Conservation (phyloP, 2,888 invertebrate genomes). For the Eristalis arbustorum region DNA sequence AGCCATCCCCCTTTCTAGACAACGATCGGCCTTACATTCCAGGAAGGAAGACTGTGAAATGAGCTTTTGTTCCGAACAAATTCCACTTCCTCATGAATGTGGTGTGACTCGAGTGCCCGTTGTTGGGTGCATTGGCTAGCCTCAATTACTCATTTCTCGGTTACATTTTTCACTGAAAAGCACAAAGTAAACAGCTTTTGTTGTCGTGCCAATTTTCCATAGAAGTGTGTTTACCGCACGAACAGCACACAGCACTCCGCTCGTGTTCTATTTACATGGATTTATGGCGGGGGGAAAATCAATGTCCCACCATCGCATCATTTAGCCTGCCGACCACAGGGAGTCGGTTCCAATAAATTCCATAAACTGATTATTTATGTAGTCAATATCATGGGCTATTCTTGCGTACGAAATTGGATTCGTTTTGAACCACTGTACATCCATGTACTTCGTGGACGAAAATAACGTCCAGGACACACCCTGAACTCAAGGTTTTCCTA, state of each 20-base stretch:
- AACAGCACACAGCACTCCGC: background rate
- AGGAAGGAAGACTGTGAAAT: slow-evolving; percentile 27
- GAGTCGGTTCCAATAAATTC: background rate
- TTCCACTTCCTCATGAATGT: slow-evolving; percentile 20
- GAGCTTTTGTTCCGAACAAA: slow-evolving; percentile 25
- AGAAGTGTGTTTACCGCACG: background rate
- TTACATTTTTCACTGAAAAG: background rate
- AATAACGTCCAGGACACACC: too few species aligned
- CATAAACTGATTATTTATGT: background rate
- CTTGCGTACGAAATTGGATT: too few species aligned
- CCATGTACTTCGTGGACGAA: too few species aligned
- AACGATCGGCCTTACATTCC: slow-evolving; percentile 17
- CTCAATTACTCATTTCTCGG: slow-evolving; percentile 5
- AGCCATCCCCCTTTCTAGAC: background rate
- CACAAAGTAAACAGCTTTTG: background rate
- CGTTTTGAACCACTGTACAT: too few species aligned
- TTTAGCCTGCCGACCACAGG: background rate
- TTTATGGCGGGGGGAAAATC: background rate
- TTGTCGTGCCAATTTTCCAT: slow-evolving; percentile 14
- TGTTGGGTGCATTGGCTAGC: background rate
- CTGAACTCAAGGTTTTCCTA: too few species aligned
- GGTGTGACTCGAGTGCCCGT: background rate
- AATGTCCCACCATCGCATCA: background rate
- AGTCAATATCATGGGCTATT: too few species aligned
- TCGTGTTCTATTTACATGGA: background rate